phyloP scores from a whole-genome alignment of 2,797 vertebrate genomes.

The Amniataba percoides region DNA sequence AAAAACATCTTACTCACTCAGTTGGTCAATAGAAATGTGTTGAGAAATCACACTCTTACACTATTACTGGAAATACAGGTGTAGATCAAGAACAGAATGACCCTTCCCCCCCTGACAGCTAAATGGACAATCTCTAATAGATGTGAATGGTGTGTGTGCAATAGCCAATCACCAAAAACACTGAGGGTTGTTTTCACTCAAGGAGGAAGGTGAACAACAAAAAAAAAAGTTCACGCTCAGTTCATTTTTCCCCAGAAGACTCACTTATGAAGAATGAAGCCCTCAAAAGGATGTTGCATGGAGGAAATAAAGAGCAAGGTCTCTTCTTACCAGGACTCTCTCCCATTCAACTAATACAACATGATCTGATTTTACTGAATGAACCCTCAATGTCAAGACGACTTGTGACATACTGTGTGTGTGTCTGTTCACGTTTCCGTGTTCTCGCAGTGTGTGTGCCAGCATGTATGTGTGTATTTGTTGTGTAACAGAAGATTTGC shows the following conservation, averaged over 20 bases:
- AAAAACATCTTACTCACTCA: neutral
- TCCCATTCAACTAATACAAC: slow-evolving; percentile 55
- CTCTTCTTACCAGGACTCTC: slow-evolving; percentile 15
- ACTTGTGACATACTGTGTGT: slow-evolving; percentile 44
- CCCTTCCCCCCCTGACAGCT: slow-evolving; percentile 11
- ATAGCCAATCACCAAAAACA: slow-evolving; percentile 35
- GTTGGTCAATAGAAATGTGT: neutral
- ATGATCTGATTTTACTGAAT: slow-evolving; percentile 81
- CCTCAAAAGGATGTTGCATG: neutral
- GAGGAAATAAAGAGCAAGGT: slow-evolving; percentile 21
- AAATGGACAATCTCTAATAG: slow-evolving; percentile 19
- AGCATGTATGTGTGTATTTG: slow-evolving; percentile 26
- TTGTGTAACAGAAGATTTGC: slow-evolving; percentile 70
- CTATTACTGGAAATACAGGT: slow-evolving; percentile 1
- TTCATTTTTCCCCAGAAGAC: slow-evolving; percentile 26
- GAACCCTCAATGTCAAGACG: slow-evolving; percentile 86
- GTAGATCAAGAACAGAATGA: slow-evolving; percentile 12
- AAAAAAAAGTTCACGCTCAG: slow-evolving; percentile 11
- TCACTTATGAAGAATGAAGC: slow-evolving; percentile 31
- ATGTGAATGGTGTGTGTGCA: slow-evolving; percentile 15
- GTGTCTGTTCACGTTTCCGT: neutral
- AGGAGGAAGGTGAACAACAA: slow-evolving; percentile 22
- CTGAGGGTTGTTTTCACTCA: slow-evolving; percentile 15
- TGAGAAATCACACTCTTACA: neutral
- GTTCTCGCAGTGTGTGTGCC: neutral